A percentile compares a stretch with the other conserved stretches of the same genome.
Evolutionary conservation across 2,888 invertebrate species (phyloP).

Genomic region (Dynastes tityus): DNA sequence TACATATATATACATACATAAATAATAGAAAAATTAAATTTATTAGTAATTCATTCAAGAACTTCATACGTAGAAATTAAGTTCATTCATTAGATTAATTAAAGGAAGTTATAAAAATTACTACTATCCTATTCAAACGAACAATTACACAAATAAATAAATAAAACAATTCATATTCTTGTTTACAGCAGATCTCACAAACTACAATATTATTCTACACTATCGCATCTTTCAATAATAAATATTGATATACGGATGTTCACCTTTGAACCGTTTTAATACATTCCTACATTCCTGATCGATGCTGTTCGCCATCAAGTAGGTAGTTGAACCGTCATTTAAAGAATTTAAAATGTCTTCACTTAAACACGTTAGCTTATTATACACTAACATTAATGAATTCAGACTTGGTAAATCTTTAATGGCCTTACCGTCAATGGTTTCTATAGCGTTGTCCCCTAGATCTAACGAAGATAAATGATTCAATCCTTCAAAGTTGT

Average conservation of each 20-base stretch:
- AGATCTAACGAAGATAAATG: background rate
- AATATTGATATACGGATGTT: background rate
- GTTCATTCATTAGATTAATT: background rate
- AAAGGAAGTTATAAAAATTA: background rate
- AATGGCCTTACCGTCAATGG: conserved; percentile 3
- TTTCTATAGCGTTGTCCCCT: background rate
- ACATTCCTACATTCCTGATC: background rate
- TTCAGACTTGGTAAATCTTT: background rate
- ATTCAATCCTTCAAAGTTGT: background rate
- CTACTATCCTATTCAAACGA: too few relatives aligned
- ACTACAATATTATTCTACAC: too few relatives aligned
- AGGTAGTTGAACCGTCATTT: background rate
- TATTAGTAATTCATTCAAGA: too few relatives aligned
- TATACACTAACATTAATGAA: background rate
- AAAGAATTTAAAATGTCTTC: conserved; percentile 20
- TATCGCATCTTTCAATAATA: background rate
- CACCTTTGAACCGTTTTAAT: background rate
- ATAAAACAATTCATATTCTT: too few relatives aligned
- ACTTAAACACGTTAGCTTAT: conserved; percentile 25
- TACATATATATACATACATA: too few relatives aligned
- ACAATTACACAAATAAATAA: too few relatives aligned
- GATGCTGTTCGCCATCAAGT: background rate
- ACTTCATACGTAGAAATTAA: background rate
- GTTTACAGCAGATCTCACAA: too few relatives aligned
- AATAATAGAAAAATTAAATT: too few relatives aligned